Conservation (phyloP, 2,797 vertebrate species). For the Poecilia wingei region DNA sequence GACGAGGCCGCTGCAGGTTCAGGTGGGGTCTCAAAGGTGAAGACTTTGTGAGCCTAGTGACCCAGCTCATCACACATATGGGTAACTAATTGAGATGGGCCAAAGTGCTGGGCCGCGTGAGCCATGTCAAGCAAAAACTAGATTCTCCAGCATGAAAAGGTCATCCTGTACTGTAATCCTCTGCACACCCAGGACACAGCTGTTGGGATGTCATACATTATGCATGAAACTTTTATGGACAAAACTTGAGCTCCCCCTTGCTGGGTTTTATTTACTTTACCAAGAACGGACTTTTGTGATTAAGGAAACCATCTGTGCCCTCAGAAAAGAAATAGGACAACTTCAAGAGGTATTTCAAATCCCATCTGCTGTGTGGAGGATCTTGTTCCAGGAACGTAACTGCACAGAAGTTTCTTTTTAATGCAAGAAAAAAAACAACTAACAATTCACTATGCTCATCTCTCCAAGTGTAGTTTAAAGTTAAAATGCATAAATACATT, state of each 20-base stretch:
- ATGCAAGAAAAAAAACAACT: constrained; percentile 2
- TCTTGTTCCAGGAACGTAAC: constrained; percentile 29
- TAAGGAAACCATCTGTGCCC: constrained; percentile 49
- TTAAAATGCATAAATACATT: background rate
- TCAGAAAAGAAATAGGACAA: constrained; percentile 41
- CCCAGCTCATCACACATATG: constrained; percentile 70
- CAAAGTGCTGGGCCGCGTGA: constrained; percentile 55
- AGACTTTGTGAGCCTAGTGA: constrained; percentile 58
- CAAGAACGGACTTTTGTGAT: constrained; percentile 53
- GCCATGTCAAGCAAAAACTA: constrained; percentile 63
- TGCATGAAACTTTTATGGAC: constrained; percentile 43
- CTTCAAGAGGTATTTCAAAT: constrained; percentile 44
- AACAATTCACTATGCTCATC: constrained; percentile 11
- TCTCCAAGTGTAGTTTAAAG: constrained; percentile 3
- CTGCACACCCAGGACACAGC: constrained; percentile 24
- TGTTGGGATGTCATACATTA: constrained; percentile 40
- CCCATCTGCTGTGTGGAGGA: constrained; percentile 17
- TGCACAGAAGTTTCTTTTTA: constrained; percentile 26
- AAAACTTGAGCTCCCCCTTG: constrained; percentile 39
- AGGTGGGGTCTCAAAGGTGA: constrained; percentile 62
- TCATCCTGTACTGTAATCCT: constrained; percentile 33
- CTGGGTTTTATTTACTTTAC: constrained; percentile 48
- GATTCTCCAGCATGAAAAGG: constrained; percentile 51
- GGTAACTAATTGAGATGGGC: constrained; percentile 78
- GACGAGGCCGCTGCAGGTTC: constrained; percentile 54